Percentiles rank a stretch among this genome's conserved stretches.
phyloP scores from a whole-genome alignment of 2,888 invertebrate genomes.

The Morpho helenor region DNA sequence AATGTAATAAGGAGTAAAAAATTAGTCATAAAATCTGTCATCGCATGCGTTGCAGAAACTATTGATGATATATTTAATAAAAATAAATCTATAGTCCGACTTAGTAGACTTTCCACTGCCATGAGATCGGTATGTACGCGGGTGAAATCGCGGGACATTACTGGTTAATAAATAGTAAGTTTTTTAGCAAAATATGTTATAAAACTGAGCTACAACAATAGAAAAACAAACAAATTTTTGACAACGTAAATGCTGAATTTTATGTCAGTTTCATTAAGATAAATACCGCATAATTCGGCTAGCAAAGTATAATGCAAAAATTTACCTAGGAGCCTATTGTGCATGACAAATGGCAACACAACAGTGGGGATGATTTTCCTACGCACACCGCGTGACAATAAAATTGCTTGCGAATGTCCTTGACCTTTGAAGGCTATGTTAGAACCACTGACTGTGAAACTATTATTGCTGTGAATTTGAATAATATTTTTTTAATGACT shows the following conservation, averaged over 20 bases:
- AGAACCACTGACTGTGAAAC: conserved; percentile 6
- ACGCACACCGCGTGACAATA: conserved; percentile 24
- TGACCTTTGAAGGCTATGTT: conserved; percentile 17
- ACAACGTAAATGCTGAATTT: background rate
- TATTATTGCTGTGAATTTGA: background rate
- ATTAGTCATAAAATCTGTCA: too few relatives aligned
- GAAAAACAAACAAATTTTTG: too few relatives aligned
- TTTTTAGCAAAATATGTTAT: too few relatives aligned
- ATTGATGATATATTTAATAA: too few relatives aligned
- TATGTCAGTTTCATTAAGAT: background rate
- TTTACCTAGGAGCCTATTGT: conserved; percentile 11
- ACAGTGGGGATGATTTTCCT: conserved; percentile 23
- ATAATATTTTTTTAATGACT: background rate
- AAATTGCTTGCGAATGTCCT: conserved; percentile 23
- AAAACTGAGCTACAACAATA: too few relatives aligned
- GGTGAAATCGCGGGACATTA: too few relatives aligned
- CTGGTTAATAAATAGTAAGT: too few relatives aligned
- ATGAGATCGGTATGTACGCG: too few relatives aligned
- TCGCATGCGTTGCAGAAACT: too few relatives aligned
- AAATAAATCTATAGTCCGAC: too few relatives aligned
- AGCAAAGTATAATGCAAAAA: conserved; percentile 9
- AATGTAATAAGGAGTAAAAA: too few relatives aligned
- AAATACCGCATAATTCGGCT: background rate
- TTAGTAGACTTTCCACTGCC: too few relatives aligned
- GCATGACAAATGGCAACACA: conserved; percentile 16